Evolutionary conservation across 92 coral and sea anemone species (phyloP).

Genomic region (Epizoanthus rinbou): DNA sequence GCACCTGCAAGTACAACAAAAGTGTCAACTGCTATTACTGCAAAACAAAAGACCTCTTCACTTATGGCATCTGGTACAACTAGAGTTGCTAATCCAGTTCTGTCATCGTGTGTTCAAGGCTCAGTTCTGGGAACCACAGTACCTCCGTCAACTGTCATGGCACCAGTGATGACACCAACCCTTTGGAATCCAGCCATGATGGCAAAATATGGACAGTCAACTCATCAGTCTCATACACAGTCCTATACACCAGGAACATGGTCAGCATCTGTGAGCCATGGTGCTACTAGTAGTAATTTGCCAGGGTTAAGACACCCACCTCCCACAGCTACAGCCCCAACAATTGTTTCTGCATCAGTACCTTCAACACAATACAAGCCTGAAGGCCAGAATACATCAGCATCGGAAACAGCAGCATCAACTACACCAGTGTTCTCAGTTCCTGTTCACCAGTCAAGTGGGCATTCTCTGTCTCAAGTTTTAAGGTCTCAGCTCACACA

Average conservation of each 20-base stretch:
- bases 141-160: conserved; percentile 30
- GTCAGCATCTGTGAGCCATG: conserved; percentile 24
- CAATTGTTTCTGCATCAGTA: conserved; percentile 11
- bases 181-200: conserved; percentile 43
- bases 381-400: conserved; percentile 17
- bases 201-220: conserved; percentile 33
- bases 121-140: conserved; percentile 9
- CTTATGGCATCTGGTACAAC: not conserved
- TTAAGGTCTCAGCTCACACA: conserved; percentile 21
- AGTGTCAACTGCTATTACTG: not conserved
- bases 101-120: conserved; percentile 10
- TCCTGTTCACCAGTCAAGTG: not conserved
- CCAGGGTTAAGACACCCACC: conserved; percentile 41
- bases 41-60: not conserved
- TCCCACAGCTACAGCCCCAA: conserved; percentile 42
- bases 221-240: conserved; percentile 19
- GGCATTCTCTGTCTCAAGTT: not conserved
- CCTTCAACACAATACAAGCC: conserved; percentile 1
- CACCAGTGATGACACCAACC: conserved; percentile 37
- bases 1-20: conserved; percentile 6
- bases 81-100: conserved; percentile 9
- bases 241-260: conserved; percentile 30
- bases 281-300: conserved; percentile 10
- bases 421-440: not conserved
- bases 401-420: not conserved